phyloP scores from a whole-genome alignment of 1,140 invertebrate species.

The Penaeus indicus region DNA sequence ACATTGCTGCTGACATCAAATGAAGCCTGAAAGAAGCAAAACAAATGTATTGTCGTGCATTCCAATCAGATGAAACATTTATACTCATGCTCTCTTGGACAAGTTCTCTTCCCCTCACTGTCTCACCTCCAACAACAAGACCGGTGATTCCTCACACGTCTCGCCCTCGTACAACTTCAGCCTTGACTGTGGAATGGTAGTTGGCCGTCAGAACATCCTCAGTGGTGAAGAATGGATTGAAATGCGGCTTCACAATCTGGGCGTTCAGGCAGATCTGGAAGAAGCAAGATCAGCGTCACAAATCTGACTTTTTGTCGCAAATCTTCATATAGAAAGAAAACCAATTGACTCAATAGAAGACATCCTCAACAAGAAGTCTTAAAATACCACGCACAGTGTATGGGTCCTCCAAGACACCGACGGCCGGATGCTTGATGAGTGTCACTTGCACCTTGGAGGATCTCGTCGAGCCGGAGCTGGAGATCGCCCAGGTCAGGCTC shows the following conservation, averaged over 20 bases:
- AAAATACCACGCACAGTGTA: not conserved
- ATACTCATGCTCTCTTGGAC: not conserved
- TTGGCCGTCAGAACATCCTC: not conserved
- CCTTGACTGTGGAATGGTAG: not conserved
- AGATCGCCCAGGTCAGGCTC: not conserved
- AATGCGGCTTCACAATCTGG: not conserved
- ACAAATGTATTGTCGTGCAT: not conserved
- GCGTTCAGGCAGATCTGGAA: not conserved
- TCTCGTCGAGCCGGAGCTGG: not conserved
- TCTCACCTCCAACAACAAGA: not conserved
- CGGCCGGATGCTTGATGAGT: not conserved
- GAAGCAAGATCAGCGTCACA: not conserved
- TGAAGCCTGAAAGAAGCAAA: not conserved
- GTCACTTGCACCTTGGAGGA: not conserved
- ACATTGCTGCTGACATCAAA: not conserved
- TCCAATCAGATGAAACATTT: not conserved
- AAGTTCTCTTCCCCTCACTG: not conserved
- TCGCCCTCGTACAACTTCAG: not conserved
- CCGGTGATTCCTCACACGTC: not conserved
- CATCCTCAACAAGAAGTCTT: no score
- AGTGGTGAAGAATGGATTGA: not conserved
- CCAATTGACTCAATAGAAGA: not conserved
- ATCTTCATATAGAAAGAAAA: not conserved
- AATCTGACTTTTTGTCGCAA: no score
- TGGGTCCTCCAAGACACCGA: not conserved